Evolutionary conservation across 2,113 vertebrate species (phyloP), one percentile per base, ranked within the genome.

Genomic region (Myotis yumanensis): DNA sequence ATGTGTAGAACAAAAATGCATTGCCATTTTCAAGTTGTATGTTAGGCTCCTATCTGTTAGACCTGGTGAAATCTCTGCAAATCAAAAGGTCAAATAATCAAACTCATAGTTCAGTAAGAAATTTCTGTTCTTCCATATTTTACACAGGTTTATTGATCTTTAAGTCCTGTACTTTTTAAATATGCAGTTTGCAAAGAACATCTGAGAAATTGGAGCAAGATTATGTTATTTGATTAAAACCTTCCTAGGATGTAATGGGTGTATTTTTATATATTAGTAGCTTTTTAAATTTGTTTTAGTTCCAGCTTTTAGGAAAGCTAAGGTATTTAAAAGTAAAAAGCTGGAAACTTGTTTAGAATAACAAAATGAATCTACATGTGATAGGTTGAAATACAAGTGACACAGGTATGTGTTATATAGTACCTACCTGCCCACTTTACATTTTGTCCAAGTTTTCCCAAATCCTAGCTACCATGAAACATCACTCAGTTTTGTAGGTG

Each of bases 341-440:
- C 57, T 75, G 57, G 35, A 46, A 81, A 54, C n/a, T 62, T 73
- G n/a, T 80, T 94, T 95, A 85, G 11, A 75, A 81, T 90, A 81
- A 73, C 64, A 71, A 68, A 54, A n/a, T 52, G 25, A 83, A 12
- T 84, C 32, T 28, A 30, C 6, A 16, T 62, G 8, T 62, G 48
- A 28, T 83, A 37, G 28, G 4, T 46, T 46, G 51, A 76, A 86
- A n/a, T 59, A n/a, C 16, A 62, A 4, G 59, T 52, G 30, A 86
- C 48, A 37, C 4, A 73, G 43, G 35, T 59, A 0, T 3, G 73
- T 85, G n/a, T 73, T 64, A 7, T 3, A 4, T 81, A 25, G 9
- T 81, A 25, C 25, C 62, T 57, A 25, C 59, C 25, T 62, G 17
- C 23, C 59, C n/a, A 11, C 20, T 93, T 86, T 20, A 86, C 11